Percentiles rank a stretch among this genome's conserved stretches.
Evolutionary conservation across 2,797 vertebrate genomes (phyloP).

Genomic region (Columba guinea): DNA sequence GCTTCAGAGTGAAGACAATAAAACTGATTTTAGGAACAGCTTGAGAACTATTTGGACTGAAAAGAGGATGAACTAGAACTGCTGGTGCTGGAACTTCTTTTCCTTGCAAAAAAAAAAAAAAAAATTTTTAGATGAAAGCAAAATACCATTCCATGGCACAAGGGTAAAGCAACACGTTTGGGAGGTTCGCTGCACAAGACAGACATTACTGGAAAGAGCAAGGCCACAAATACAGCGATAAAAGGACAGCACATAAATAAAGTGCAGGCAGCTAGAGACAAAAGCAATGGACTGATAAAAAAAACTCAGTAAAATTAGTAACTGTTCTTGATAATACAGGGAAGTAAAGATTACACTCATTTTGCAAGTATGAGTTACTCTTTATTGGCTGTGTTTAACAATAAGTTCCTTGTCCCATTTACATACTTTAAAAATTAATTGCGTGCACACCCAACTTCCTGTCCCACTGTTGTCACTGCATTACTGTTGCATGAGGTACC

Average conservation of each 20-base stretch:
- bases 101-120: fast-evolving
- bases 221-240: neutral
- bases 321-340: neutral
- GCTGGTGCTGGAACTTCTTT: neutral
- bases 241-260: neutral
- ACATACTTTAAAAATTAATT: slow-evolving; percentile 34
- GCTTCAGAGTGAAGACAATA: neutral
- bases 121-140: neutral
- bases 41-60: neutral
- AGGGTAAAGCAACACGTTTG: neutral
- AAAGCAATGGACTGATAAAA: neutral
- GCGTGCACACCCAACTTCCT: neutral
- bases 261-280: neutral
- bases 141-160: neutral
- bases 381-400: neutral
- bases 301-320: neutral
- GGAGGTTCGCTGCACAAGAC: neutral
- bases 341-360: neutral
- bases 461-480: neutral
- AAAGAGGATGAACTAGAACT: neutral
- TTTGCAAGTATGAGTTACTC: slow-evolving; percentile 4
- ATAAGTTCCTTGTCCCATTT: neutral
- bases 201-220: neutral
- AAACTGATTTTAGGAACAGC: neutral
- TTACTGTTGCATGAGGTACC: neutral